These are phyloP conservation scores for Argentina silus DNA, from an alignment of 2,797 vertebrate species.

Conservation along the genomic window DNA sequence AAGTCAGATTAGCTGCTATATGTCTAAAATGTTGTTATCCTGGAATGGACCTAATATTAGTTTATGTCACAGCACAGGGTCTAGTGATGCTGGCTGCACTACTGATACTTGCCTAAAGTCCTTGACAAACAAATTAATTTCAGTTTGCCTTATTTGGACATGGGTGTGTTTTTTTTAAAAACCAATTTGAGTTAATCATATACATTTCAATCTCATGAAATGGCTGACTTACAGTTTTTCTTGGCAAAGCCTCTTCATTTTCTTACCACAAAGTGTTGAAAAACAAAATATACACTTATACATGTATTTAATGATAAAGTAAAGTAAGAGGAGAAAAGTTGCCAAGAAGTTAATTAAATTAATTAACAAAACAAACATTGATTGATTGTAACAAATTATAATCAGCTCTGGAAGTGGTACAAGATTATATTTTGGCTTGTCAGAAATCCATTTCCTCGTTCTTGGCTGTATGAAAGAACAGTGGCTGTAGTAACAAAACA, in stretches of 20 bases:
- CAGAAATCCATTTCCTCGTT: background rate
- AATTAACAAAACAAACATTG: conserved; percentile 1
- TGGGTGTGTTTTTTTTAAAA: background rate
- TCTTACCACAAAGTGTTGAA: conserved; percentile 18
- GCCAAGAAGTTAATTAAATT: conserved; percentile 30
- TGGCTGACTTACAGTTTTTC: conserved; percentile 18
- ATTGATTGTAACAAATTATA: background rate
- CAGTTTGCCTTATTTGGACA: conserved; percentile 6
- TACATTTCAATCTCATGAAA: conserved; percentile 14
- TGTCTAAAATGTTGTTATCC: background rate
- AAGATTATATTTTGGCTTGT: background rate
- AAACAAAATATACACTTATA: conserved; percentile 13
- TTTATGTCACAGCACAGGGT: background rate
- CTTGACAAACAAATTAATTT: conserved; percentile 1
- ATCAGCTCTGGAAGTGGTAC: background rate
- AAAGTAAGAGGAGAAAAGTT: conserved; percentile 6
- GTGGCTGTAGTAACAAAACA: too few species aligned
- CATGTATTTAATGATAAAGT: conserved; percentile 30
- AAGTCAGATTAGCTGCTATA: background rate
- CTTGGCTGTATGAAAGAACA: background rate
- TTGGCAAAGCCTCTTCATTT: conserved; percentile 11
- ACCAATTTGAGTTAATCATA: conserved; percentile 10
- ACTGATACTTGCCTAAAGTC: background rate
- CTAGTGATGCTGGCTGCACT: background rate
- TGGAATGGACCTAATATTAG: conserved; percentile 11